Base-by-base conservation (phyloP, 1,140 invertebrate genomes). In the Maconellicoccus hirsutus region DNA sequence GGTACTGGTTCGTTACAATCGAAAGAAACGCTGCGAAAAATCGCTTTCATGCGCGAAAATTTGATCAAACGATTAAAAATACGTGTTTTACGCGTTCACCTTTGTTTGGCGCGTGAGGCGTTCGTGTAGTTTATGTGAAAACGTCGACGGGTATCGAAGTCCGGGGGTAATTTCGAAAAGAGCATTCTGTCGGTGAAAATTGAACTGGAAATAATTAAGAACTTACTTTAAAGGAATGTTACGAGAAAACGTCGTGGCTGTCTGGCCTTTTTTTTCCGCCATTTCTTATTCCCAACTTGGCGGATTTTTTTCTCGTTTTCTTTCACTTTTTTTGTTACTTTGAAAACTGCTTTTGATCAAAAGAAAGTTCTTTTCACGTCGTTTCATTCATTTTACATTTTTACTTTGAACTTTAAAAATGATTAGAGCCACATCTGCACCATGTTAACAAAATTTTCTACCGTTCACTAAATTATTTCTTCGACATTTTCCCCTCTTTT, bases 361-460 rank as follows among this genome's bases (percentile, higher is more conserved):
- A 66, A 66, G 16, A 66, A 52, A 66, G 61, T 66, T 26, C 25
- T 66, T 66, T 66, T 66, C 61, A 66, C 61, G 22, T 66, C 61
- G 61, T 66, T 66, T 66, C 61, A 66, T 66, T 66, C 61, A 66
- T 66, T 66, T 26, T 66, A 66, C 21, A 66, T 66, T 66, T 66
- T 26, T 25, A 66, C 61, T 66, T 66, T 66, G 61, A 66, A 66
- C 61, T 66, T 66, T 66, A 66, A 66, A 66, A 66, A 66, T 66
- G 61, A 66, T 66, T 66, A 66, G 61, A 66, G 61, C 61, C 61
- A 66, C 61, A 66, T 66, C 61, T 66, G 61, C 25, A 26, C 61
- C 61, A 10, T 25, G 61, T 66, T 66, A 66, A 66, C 61, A 66
- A 66, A 23, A 66, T 66, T 66, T 66, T 66, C 22, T 66, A 66